Evolutionary conservation across 2,113 vertebrate species (phyloP).

Genomic region (Corydoras sp.): DNA sequence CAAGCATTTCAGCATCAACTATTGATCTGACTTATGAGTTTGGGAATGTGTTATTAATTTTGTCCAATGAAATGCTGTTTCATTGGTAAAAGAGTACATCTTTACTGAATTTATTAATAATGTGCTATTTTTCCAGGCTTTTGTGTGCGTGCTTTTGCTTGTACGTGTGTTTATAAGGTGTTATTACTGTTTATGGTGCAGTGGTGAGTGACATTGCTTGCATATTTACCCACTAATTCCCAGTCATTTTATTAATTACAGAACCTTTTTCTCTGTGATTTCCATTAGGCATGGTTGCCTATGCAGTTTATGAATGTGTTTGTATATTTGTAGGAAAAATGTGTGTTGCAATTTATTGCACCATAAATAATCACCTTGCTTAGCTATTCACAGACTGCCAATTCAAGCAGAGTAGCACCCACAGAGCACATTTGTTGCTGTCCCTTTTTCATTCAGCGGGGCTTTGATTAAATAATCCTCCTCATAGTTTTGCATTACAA

Average conservation of each 20-base stretch:
- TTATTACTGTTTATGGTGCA: neutral
- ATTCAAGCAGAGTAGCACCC: conserved; percentile 39
- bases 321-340: neutral
- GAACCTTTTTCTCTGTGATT: conserved; percentile 12
- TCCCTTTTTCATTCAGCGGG: conserved; percentile 36
- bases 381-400: conserved; percentile 33
- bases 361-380: conserved; percentile 48
- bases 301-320: neutral
- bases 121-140: too few relatives aligned
- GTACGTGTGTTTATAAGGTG: neutral
- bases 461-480: conserved; percentile 53
- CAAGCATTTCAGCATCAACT: too few relatives aligned
- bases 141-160: too few relatives aligned
- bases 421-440: conserved; percentile 41
- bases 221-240: conserved; percentile 41
- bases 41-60: too few relatives aligned
- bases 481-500: conserved; percentile 42
- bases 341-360: conserved; percentile 24
- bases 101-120: too few relatives aligned
- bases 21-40: too few relatives aligned
- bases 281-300: neutral
- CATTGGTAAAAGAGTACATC: too few relatives aligned
- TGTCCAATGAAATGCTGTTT: too few relatives aligned
- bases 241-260: conserved; percentile 50
- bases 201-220: conserved; percentile 5